Evolutionary conservation across 53 echinoderm and acorn worm species (phyloP), one percentile per base, ranked within the genome.

Genomic region (Actinopyga echinites): DNA sequence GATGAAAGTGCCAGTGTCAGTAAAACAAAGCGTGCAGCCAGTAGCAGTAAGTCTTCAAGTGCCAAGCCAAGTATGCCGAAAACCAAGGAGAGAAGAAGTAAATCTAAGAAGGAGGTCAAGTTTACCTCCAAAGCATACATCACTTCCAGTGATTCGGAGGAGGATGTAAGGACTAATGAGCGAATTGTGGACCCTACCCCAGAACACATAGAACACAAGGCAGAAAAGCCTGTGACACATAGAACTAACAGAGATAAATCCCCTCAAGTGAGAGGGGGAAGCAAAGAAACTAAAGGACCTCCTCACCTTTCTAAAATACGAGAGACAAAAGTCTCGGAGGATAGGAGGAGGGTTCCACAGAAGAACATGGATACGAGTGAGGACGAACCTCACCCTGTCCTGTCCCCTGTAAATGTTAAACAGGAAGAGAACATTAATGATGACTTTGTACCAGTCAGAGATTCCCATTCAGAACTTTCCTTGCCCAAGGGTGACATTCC

Each of bases 81-180:
- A 62, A 33, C 58, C 38, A 59, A 59, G 29, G 33, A 31, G 61
- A 56, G 33, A 24, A 30, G 26, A 5, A 29, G 23, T 4, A n/a
- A 15, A 38, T 54, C 58, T 0, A 80, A 80, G 42, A 59, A 59
- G 60, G 60, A 62, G 34, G 63, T 36, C 21, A 59, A 80, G 34
- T 80, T 62, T 36, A 28, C 81, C 42, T 80, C 81, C 10, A 80
- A 80, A 37, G 22, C 23, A 10, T 61, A 37, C 60, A 80, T 80
- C 26, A 80, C 60, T 19, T 60, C 81, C 57, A 80, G 81, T 80
- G 81, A 80, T n/a, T 80, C 81, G 0, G 81, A 80, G 40, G 81
- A 80, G 3, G 81, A 80, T n/a, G 55, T 34, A 15, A 25, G 55
- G 29, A 78, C 55, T 31, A 33, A n/a, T 71, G 54, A 54, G 30